Percentiles rank a stretch among this genome's conserved stretches.
Conservation (phyloP, 2,113 vertebrate species). For the Dicerorhinus sumatrensis region DNA sequence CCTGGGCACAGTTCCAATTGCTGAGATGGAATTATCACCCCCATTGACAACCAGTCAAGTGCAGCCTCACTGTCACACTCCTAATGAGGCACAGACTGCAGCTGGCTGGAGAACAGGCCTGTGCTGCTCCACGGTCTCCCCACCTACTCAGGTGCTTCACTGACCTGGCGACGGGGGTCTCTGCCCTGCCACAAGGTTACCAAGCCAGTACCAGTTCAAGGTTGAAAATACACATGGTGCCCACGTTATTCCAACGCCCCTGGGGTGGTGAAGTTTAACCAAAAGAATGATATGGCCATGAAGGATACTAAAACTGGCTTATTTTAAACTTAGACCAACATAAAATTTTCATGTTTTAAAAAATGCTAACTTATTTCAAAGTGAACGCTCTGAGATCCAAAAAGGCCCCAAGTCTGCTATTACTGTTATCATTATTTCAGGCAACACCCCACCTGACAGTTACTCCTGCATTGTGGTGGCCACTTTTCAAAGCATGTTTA, state of each 20-base stretch:
- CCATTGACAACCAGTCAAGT: neutral
- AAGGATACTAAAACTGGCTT: neutral
- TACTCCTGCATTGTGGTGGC: neutral
- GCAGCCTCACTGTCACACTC: neutral
- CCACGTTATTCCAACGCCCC: neutral
- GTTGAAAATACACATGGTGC: neutral
- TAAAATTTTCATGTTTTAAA: neutral
- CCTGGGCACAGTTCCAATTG: neutral
- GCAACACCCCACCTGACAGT: neutral
- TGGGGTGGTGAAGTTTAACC: neutral
- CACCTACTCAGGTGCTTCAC: neutral
- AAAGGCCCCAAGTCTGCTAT: neutral
- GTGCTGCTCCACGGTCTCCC: neutral
- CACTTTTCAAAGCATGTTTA: neutral
- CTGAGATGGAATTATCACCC: neutral
- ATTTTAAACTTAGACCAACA: neutral
- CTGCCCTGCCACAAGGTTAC: neutral
- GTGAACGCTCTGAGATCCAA: neutral
- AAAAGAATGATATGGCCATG: neutral
- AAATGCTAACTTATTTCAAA: constrained; percentile 1
- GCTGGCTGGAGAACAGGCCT: neutral
- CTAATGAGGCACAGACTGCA: neutral
- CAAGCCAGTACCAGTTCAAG: neutral
- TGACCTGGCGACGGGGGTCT: neutral
- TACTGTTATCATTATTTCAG: neutral